phyloP scores from a whole-genome alignment of 2,888 invertebrate genomes.

The Thymelicus sylvestris region DNA sequence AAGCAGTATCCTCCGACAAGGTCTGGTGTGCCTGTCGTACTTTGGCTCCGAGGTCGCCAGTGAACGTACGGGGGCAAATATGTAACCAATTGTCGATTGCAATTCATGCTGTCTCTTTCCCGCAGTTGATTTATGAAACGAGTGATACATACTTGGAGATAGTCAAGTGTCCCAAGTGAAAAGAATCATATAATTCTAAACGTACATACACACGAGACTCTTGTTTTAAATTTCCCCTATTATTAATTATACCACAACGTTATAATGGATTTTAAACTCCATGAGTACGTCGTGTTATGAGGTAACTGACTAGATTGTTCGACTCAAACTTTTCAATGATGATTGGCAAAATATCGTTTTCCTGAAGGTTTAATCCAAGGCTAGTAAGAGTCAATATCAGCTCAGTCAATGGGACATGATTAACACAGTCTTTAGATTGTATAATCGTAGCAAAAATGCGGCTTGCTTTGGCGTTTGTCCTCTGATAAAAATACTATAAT shows the following conservation, averaged over 20 bases:
- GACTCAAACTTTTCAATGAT: background rate
- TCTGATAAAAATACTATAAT: too few species aligned
- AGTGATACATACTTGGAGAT: conserved; percentile 17
- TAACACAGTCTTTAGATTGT: background rate
- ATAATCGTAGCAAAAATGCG: background rate
- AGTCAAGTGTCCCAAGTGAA: conserved; percentile 6
- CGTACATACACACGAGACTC: background rate
- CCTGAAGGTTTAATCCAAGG: conserved; percentile 5
- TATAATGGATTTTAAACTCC: background rate
- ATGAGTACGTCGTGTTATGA: background rate
- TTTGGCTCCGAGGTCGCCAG: conserved; percentile 68
- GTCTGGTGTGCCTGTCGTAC: conserved; percentile 60
- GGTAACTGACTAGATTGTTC: background rate
- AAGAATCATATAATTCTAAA: conserved; percentile 11
- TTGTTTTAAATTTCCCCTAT: background rate
- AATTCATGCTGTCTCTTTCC: conserved; percentile 47
- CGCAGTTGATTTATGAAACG: conserved; percentile 28
- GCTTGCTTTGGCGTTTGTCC: too few species aligned
- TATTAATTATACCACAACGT: background rate
- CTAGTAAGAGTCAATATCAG: background rate
- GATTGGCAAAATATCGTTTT: conserved; percentile 9
- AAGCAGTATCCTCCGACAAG: conserved; percentile 68
- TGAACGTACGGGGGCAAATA: conserved; percentile 72
- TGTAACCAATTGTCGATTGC: conserved; percentile 58
- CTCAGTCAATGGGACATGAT: conserved; percentile 2